Conservation (phyloP, 2,797 vertebrate species). For the Cuculus canorus region DNA sequence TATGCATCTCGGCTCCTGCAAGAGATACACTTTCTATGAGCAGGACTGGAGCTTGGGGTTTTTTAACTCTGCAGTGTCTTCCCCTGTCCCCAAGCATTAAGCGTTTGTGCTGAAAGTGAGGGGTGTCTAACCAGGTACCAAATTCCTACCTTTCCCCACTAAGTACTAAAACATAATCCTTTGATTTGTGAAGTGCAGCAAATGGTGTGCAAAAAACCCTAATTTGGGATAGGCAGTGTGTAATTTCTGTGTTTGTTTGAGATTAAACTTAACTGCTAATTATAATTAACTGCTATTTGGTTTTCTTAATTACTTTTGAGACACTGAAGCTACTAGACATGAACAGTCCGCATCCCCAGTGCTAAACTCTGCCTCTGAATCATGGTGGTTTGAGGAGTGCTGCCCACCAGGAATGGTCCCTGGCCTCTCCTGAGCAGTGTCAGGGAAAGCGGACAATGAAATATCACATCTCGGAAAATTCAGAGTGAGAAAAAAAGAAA, state of each 20-base stretch:
- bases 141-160: not conserved
- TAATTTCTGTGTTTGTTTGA: not conserved
- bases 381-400: not conserved
- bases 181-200: not conserved
- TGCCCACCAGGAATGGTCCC: not conserved
- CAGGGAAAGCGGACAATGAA: not conserved
- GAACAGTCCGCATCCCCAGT: not conserved
- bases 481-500: not conserved
- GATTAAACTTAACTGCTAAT: not conserved
- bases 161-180: not conserved
- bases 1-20: not conserved
- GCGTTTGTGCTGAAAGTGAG: not conserved
- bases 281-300: not conserved
- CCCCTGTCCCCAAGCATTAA: not conserved
- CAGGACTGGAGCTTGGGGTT: too few species aligned
- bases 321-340: not conserved
- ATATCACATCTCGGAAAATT: not conserved
- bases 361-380: not conserved
- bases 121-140: rapidly evolving
- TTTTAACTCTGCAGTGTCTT: not conserved
- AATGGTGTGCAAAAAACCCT: not conserved
- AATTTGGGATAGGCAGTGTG: not conserved
- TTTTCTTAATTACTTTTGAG: not conserved
- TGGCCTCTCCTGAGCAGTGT: not conserved
- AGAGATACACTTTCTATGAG: not conserved